Conservation (phyloP, 35 echinoderm and acorn worm species). For the Ophioderma brevispina region DNA sequence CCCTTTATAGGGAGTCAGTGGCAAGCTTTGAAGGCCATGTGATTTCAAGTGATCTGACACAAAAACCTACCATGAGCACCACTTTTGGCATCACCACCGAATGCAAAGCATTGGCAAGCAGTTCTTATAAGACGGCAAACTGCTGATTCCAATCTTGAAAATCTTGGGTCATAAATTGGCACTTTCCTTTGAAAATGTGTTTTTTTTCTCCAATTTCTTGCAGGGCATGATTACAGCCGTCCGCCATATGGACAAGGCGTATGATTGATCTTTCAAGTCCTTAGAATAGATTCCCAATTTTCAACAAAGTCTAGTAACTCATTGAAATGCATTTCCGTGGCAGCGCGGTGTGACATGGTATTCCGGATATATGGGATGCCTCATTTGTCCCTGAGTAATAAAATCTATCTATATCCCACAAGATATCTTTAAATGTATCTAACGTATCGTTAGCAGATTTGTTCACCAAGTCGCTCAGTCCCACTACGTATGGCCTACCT, state of each 20-base stretch:
- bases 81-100: neutral
- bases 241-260: constrained; percentile 34
- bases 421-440: constrained; percentile 36
- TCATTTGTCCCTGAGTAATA: neutral
- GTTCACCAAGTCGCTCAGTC: constrained; percentile 17
- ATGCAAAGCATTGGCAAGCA: too few relatives aligned
- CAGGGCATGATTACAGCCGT: neutral
- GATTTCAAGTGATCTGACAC: neutral
- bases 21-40: neutral
- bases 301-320: constrained; percentile 14
- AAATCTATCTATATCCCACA: constrained; percentile 32
- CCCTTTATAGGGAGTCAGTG: neutral
- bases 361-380: constrained; percentile 14
- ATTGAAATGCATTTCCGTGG: constrained; percentile 38
- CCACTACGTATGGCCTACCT: constrained; percentile 9
- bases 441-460: constrained; percentile 52
- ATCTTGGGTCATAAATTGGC: neutral
- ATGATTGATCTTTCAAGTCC: constrained; percentile 17
- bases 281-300: constrained; percentile 35
- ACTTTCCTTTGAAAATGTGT: neutral
- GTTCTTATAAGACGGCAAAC: neutral
- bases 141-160: neutral
- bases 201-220: neutral
- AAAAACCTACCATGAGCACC: neutral
- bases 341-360: constrained; percentile 48